Base-by-base conservation (phyloP, 2,797 vertebrate species). In the Notolepis coatsorum region DNA sequence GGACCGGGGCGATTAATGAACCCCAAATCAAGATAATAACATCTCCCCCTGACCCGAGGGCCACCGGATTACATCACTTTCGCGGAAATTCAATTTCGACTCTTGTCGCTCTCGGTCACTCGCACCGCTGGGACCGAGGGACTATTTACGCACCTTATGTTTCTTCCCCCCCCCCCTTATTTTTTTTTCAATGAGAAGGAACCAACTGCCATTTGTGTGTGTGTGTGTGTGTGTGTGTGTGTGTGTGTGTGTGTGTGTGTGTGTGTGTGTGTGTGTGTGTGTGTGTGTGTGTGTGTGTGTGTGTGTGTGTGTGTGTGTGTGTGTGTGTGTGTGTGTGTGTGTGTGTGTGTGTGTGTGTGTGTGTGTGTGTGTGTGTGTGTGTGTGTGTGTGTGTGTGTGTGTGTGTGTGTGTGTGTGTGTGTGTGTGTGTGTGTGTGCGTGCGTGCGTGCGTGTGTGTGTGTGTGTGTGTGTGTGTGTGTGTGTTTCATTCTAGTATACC, bases 1-100 rank as follows among this genome's bases (percentile, higher is more conserved):
- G 61, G 10, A 79, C 85, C 80, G 69, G n/a, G 54, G 72, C 75
- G 84, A 94, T 88, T 90, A 91, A 94, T 80, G 88, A 90, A 84
- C 81, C 65, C 73, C 84, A 79, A 89, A 82, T 88, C 78, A 68
- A 78, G 73, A 89, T 90, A 85, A 88, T 86, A 89, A 92, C 86
- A 84, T 88, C 69, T 87, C 48, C 0, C 79, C 30, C 71, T 78
- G 86, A 83, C 87, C 87, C 12, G 9, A 2, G 20, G 56, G 43
- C 60, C 37, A 3, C 27, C 31, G 41, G 86, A 90, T 91, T 89
- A 90, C 89, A 92, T 89, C 88, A 88, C 84, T 46, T 67, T 69
- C 51, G 53, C 72, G 75, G 86, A 92, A 89, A 89, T 89, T 90
- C 76, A 85, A 84, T 89, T 87, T 83, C 4, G 62, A 53, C 75